phyloP scores from a whole-genome alignment of 2,888 invertebrate species.

The Morpho helenor region DNA sequence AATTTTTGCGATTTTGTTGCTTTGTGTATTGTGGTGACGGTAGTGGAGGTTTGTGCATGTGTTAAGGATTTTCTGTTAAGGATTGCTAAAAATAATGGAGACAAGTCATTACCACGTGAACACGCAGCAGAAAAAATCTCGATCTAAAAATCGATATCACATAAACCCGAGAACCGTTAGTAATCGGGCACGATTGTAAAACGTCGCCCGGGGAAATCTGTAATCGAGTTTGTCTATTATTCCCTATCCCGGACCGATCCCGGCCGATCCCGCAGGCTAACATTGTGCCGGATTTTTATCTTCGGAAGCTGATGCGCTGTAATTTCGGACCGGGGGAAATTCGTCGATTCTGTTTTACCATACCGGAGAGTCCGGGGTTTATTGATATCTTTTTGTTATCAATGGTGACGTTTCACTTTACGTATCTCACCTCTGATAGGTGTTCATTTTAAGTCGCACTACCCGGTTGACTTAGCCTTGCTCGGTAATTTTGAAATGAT shows the following conservation, averaged over 20 bases:
- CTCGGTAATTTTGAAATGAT: too few relatives aligned
- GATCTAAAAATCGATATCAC: slow-evolving; percentile 9
- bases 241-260: slow-evolving; percentile 49
- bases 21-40: too few relatives aligned
- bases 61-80: too few relatives aligned
- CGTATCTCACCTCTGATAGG: background rate
- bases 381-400: slow-evolving; percentile 9
- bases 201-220: slow-evolving; percentile 60
- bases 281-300: slow-evolving; percentile 45
- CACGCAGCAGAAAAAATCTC: background rate
- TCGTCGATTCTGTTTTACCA: slow-evolving; percentile 24
- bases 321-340: slow-evolving; percentile 30
- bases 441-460: background rate
- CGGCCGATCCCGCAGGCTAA: slow-evolving; percentile 35
- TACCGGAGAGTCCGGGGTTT: slow-evolving; percentile 12
- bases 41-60: too few relatives aligned
- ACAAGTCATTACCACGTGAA: background rate
- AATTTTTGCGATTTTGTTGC: too few relatives aligned
- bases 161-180: slow-evolving; percentile 38
- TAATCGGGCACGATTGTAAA: slow-evolving; percentile 47
- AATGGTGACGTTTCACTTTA: too few relatives aligned
- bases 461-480: too few relatives aligned
- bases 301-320: slow-evolving; percentile 38
- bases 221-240: slow-evolving; percentile 69
- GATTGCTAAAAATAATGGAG: background rate